A percentile compares a stretch with the other conserved stretches of the same genome.
Conservation (phyloP, 2,888 invertebrate species). For the Drosophila helvetica region DNA sequence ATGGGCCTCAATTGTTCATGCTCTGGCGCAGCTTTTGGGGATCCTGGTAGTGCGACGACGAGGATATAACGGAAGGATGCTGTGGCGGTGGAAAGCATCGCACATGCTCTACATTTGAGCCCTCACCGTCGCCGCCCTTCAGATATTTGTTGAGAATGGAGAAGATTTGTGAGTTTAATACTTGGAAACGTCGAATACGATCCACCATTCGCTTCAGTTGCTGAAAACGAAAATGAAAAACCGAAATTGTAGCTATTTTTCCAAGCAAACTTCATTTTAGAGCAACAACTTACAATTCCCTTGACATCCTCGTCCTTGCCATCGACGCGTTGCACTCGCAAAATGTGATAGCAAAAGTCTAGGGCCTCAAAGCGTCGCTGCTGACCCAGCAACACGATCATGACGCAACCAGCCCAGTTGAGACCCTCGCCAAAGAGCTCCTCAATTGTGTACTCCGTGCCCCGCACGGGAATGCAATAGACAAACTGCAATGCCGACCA, state of each 20-base stretch:
- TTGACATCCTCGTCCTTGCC: slow-evolving; percentile 97
- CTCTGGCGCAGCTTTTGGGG: slow-evolving; percentile 86
- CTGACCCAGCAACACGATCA: slow-evolving; percentile 97
- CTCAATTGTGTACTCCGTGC: slow-evolving; percentile 98
- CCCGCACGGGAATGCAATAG: slow-evolving; percentile 98
- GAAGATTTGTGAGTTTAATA: slow-evolving; percentile 98
- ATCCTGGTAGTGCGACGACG: slow-evolving; percentile 86
- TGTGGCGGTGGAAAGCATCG: slow-evolving; percentile 98
- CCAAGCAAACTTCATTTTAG: too few species aligned
- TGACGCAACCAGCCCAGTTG: slow-evolving; percentile 99
- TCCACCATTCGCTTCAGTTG: slow-evolving; percentile 98
- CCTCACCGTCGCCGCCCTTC: slow-evolving; percentile 92
- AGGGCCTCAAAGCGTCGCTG: slow-evolving; percentile 98
- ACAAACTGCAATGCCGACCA: slow-evolving; percentile 99
- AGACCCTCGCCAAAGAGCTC: slow-evolving; percentile 99
- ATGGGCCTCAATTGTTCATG: slow-evolving; percentile 78
- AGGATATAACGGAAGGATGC: slow-evolving; percentile 87
- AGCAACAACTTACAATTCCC: slow-evolving; percentile 91
- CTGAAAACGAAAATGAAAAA: slow-evolving; percentile 85
- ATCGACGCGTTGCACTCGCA: slow-evolving; percentile 97
- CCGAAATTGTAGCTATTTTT: not conserved
- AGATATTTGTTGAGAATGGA: slow-evolving; percentile 97
- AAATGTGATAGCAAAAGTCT: slow-evolving; percentile 99
- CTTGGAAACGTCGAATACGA: slow-evolving; percentile 98
- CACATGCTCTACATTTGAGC: slow-evolving; percentile 96